Conservation (phyloP, 2,888 invertebrate genomes). For the Brassicogethes aeneus region DNA sequence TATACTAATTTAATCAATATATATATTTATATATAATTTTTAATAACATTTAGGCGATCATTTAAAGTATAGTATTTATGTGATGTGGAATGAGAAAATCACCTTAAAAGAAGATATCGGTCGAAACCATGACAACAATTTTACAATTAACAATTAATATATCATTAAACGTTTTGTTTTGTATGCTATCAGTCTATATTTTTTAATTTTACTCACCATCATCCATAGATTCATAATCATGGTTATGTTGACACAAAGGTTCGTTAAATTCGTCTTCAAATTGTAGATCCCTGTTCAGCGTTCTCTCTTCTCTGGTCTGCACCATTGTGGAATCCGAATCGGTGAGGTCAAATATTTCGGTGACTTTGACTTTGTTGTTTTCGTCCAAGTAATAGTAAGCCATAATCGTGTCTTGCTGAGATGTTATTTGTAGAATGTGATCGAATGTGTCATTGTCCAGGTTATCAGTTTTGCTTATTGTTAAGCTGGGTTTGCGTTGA, state of each 20-base stretch:
- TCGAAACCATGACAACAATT: too few species aligned
- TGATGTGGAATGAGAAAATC: too few species aligned
- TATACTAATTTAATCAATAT: too few species aligned
- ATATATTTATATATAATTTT: too few species aligned
- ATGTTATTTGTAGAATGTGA: conserved; percentile 65
- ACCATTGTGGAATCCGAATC: conserved; percentile 61
- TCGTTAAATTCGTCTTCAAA: conserved; percentile 57
- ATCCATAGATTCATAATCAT: conserved; percentile 24
- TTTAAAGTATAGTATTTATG: neutral
- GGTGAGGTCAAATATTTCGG: conserved; percentile 83
- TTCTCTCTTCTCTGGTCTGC: conserved; percentile 52
- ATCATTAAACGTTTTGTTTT: too few species aligned
- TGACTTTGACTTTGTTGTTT: conserved; percentile 77
- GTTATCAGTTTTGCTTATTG: conserved; percentile 32
- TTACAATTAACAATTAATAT: too few species aligned
- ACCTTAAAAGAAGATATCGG: too few species aligned
- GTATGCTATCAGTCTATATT: too few species aligned
- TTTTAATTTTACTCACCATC: too few species aligned
- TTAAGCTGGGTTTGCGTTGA: conserved; percentile 35
- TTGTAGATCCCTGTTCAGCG: conserved; percentile 53
- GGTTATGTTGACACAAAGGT: conserved; percentile 22
- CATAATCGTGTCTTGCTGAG: conserved; percentile 81
- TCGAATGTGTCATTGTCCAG: conserved; percentile 55
- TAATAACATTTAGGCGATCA: conserved; percentile 1
- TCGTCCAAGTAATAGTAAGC: conserved; percentile 88